Conservation (phyloP, 2,113 vertebrate species). For the Gallinago paraguaiae region DNA sequence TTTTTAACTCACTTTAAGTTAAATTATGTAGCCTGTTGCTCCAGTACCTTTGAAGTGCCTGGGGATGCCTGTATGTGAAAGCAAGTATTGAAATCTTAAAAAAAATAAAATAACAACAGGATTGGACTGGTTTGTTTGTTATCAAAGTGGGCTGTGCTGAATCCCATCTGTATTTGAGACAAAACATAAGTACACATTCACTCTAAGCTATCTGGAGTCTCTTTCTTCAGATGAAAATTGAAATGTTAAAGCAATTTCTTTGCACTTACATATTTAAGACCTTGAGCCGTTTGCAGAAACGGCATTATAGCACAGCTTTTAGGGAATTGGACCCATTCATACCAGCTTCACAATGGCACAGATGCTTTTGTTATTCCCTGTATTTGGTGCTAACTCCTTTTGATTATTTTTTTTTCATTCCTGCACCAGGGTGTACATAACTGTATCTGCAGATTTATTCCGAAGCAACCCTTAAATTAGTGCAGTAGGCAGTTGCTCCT, state of each 20-base stretch:
- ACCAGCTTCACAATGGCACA: not conserved
- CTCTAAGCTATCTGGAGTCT: not conserved
- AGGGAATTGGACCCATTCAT: not conserved
- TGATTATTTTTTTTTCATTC: not conserved
- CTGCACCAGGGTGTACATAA: not conserved
- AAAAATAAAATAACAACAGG: not conserved
- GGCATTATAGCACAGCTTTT: not conserved
- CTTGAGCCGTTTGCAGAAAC: not conserved
- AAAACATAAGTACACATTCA: not conserved
- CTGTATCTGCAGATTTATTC: constrained; percentile 12
- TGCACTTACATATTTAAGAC: not conserved
- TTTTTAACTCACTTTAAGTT: not conserved
- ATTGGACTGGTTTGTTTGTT: not conserved
- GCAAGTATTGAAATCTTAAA: not conserved
- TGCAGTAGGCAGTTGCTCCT: constrained; percentile 28
- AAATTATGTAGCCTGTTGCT: not conserved
- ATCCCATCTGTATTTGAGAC: not conserved
- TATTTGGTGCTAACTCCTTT: not conserved
- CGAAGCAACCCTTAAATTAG: constrained; percentile 50
- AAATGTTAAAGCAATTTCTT: not conserved
- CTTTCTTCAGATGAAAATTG: not conserved
- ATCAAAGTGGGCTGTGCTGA: not conserved
- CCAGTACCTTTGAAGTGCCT: not conserved
- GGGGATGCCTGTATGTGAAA: not conserved
- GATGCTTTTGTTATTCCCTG: not conserved